Evolutionary conservation across 2,888 invertebrate species (phyloP).

Genomic region (Incurvaria masculella): DNA sequence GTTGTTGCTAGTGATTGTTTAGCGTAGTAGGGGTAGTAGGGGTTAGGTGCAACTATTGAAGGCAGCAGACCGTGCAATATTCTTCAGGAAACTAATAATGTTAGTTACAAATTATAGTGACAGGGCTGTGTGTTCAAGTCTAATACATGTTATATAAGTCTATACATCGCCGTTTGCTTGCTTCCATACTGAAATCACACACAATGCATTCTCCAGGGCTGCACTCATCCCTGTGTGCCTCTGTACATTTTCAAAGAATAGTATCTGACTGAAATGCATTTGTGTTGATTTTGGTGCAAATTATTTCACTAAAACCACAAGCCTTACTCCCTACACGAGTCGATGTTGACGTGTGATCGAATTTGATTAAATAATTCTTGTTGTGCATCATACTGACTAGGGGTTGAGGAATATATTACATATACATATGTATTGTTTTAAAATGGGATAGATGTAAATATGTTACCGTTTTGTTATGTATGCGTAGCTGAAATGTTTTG

Average conservation of each 20-base stretch:
- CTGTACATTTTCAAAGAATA: too few species aligned
- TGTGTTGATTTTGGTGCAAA: neutral
- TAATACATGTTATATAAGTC: constrained; percentile 15
- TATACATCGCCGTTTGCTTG: neutral
- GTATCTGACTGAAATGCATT: too few species aligned
- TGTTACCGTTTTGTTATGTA: neutral
- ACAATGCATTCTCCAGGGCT: too few species aligned
- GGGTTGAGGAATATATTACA: neutral
- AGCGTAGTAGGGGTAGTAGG: constrained; percentile 43
- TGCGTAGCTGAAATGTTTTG: neutral
- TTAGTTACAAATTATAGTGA: constrained; percentile 14
- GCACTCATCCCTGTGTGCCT: too few species aligned
- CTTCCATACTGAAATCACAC: neutral
- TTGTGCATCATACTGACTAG: constrained; percentile 38
- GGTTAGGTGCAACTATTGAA: constrained; percentile 25
- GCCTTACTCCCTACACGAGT: constrained; percentile 41
- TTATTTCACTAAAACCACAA: neutral
- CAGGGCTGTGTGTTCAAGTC: constrained; percentile 49
- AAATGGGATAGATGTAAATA: neutral
- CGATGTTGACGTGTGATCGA: constrained; percentile 56
- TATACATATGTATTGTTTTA: too few species aligned
- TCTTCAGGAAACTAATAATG: neutral
- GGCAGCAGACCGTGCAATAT: neutral
- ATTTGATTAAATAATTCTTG: constrained; percentile 56
- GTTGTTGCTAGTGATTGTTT: constrained; percentile 55